phyloP scores from a whole-genome alignment of 2,113 vertebrate genomes.

The Etheostoma cragini region DNA sequence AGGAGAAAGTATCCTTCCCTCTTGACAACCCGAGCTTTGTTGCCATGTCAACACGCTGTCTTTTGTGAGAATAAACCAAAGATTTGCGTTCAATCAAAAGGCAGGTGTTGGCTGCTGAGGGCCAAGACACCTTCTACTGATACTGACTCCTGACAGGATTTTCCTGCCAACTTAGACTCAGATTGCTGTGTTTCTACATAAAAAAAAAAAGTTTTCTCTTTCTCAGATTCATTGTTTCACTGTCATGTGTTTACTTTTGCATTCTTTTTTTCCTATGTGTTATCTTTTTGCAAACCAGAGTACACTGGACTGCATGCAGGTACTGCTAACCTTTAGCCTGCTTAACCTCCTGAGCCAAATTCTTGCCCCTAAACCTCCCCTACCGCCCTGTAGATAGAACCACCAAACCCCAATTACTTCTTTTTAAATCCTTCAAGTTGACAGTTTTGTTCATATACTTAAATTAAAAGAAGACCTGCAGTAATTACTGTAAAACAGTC shows the following conservation, averaged over 20 bases:
- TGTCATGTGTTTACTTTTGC: conserved; percentile 67
- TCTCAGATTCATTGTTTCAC: conserved; percentile 41
- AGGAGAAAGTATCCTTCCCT: conserved; percentile 69
- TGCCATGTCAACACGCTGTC: conserved; percentile 4
- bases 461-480: neutral
- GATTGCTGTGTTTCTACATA: conserved; percentile 53
- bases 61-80: neutral
- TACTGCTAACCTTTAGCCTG: conserved; percentile 76
- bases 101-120: conserved; percentile 30
- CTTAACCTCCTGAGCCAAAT: conserved; percentile 25
- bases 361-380: conserved; percentile 8
- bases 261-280: conserved; percentile 58
- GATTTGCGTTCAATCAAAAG: conserved; percentile 1
- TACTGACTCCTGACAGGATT: conserved; percentile 36
- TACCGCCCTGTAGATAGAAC: conserved; percentile 29
- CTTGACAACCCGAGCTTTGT: conserved; percentile 42
- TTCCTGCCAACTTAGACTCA: conserved; percentile 37
- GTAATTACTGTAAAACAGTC: conserved; percentile 6
- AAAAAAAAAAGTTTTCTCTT: conserved; percentile 47
- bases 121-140: conserved; percentile 51
- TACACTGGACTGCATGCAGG: conserved; percentile 99
- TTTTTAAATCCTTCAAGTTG: neutral
- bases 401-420: conserved; percentile 8
- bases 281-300: conserved; percentile 86
- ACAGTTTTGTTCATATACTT: neutral